phyloP scores from a whole-genome alignment of 1,140 invertebrate species.

The Pemphigus obesinymphae region DNA sequence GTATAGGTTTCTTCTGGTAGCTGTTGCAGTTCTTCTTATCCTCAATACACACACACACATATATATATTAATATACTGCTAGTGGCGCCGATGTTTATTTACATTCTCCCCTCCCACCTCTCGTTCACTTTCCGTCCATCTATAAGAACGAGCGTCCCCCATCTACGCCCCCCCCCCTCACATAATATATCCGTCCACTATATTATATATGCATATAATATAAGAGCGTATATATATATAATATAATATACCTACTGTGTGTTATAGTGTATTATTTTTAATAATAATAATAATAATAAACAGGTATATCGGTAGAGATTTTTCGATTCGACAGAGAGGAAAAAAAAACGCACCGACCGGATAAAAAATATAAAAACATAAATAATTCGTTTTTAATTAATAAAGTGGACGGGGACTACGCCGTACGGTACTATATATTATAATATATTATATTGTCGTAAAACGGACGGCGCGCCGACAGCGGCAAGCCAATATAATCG shows the following conservation, averaged over 20 bases:
- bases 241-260: too few species aligned
- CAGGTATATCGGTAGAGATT: background rate
- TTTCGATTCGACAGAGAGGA: background rate
- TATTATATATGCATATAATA: too few species aligned
- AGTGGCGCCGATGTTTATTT: constrained; percentile 38
- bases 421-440: background rate
- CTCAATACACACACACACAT: too few species aligned
- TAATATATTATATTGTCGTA: background rate
- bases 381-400: constrained; percentile 18
- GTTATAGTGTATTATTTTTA: background rate
- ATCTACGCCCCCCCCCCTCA: background rate
- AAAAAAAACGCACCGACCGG: background rate
- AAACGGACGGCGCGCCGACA: background rate
- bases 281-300: background rate
- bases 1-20: constrained; percentile 34
- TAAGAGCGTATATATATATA: too few species aligned
- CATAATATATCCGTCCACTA: background rate
- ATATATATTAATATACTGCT: too few species aligned
- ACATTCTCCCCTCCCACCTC: constrained; percentile 26
- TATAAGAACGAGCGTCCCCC: background rate
- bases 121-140: background rate
- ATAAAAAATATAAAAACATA: background rate
- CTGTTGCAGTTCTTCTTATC: constrained; percentile 12
- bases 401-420: background rate
- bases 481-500: background rate